Evolutionary conservation across 2,797 vertebrate genomes (phyloP).

Genomic region (Alfaro cultratus): DNA sequence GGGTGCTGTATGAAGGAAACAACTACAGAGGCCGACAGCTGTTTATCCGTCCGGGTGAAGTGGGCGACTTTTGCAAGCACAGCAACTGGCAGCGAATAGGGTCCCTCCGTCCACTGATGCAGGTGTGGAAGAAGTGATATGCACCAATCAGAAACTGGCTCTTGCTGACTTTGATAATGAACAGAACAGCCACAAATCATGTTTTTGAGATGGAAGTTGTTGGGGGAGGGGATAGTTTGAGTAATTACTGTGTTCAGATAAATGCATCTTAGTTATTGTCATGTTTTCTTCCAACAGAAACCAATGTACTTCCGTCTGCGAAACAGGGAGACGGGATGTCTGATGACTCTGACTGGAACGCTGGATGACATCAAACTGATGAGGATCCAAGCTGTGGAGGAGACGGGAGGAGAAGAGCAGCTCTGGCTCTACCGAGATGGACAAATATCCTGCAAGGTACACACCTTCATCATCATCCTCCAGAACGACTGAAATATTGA

Average conservation of each 20-base stretch:
- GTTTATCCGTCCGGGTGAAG: constrained; percentile 83
- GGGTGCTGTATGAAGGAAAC: constrained; percentile 90
- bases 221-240: too few relatives aligned
- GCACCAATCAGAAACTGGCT: not conserved
- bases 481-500: not conserved
- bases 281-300: constrained; percentile 78
- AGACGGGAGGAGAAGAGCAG: constrained; percentile 87
- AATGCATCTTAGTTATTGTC: not conserved
- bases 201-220: not conserved
- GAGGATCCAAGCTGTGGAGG: constrained; percentile 89
- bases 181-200: not conserved
- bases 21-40: constrained; percentile 91
- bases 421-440: constrained; percentile 92
- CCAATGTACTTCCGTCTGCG: constrained; percentile 87
- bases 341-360: constrained; percentile 89
- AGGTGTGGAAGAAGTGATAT: constrained; percentile 77
- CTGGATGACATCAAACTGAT: constrained; percentile 91
- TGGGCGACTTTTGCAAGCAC: constrained; percentile 82
- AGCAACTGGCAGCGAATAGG: constrained; percentile 86
- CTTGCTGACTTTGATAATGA: not conserved
- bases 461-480: not conserved
- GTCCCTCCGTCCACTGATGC: constrained; percentile 90
- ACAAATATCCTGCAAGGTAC: constrained; percentile 89
- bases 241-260: not conserved
- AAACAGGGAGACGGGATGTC: constrained; percentile 84